These are phyloP conservation scores for Solenopsis fugax DNA, from an alignment of 1,140 invertebrate genomes.

Conservation along the genomic window DNA sequence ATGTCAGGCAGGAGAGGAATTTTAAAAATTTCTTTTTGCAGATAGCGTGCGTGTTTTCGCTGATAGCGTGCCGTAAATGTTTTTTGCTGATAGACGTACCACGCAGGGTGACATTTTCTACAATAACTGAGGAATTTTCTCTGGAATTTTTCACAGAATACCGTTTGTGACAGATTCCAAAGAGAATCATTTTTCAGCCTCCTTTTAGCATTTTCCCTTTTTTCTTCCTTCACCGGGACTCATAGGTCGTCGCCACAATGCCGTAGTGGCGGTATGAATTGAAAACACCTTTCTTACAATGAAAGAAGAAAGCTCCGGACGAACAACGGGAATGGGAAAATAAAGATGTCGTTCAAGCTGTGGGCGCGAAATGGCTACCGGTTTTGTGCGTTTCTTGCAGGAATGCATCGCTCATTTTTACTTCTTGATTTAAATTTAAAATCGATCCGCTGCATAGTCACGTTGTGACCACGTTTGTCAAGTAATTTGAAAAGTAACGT, in stretches of 20 bases:
- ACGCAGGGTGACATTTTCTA: constrained; percentile 37
- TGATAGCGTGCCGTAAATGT: background rate
- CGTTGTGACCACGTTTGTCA: constrained; percentile 3
- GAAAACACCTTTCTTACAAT: background rate
- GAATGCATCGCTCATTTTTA: constrained; percentile 24
- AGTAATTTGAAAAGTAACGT: background rate
- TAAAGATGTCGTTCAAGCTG: constrained; percentile 28
- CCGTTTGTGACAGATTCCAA: constrained; percentile 11
- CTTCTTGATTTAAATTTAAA: constrained; percentile 26
- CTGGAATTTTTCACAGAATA: background rate
- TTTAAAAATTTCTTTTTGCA: background rate
- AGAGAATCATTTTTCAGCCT: background rate
- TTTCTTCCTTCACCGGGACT: background rate
- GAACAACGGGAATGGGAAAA: constrained; percentile 46
- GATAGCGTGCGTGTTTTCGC: background rate
- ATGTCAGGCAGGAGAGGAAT: no score
- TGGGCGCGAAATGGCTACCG: constrained; percentile 43
- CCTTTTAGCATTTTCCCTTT: background rate
- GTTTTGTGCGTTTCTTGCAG: constrained; percentile 13
- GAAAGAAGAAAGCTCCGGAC: constrained; percentile 8
- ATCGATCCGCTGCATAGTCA: background rate
- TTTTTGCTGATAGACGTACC: background rate
- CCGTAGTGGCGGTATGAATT: constrained; percentile 2
- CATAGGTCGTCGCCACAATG: background rate
- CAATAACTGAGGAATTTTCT: constrained; percentile 56